Conservation (phyloP, 2,797 vertebrate genomes). For the Smutsia temminckii region DNA sequence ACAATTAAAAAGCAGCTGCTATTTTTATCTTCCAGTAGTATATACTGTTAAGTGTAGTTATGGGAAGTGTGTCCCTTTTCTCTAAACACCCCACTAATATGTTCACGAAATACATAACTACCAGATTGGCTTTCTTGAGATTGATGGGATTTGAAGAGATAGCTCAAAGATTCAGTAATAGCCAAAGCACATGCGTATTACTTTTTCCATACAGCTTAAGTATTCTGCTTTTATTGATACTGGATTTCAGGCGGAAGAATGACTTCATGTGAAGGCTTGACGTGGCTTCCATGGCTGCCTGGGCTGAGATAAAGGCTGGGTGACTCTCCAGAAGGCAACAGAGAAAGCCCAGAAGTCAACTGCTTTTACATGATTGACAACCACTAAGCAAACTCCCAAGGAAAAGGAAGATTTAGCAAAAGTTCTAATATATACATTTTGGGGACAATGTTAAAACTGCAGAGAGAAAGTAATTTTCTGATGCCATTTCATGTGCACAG, state of each 20-base stretch:
- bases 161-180: not conserved
- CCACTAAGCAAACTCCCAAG: conserved; percentile 22
- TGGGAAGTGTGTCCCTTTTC: not conserved
- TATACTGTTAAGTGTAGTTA: not conserved
- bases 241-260: conserved; percentile 32
- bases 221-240: conserved; percentile 28
- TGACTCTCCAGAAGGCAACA: conserved; percentile 9
- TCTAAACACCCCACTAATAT: not conserved
- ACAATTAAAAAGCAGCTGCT: not conserved
- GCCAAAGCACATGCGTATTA: conserved; percentile 7
- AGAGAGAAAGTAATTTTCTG: conserved; percentile 20
- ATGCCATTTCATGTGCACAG: not conserved
- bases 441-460: not conserved
- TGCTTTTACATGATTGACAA: conserved; percentile 56
- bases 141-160: not conserved
- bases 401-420: conserved; percentile 34
- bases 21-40: not conserved
- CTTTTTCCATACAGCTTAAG: not conserved
- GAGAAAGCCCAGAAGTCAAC: not conserved
- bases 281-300: not conserved
- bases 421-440: conserved; percentile 16
- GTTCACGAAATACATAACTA: not conserved
- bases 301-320: not conserved
- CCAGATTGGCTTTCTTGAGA: not conserved
- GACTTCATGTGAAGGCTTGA: conserved; percentile 19